A percentile compares a stretch with the other conserved stretches of the same genome.
These are phyloP conservation scores for Trileptium ribeirensis DNA, from an alignment of 2,888 invertebrate genomes.

Conservation along the genomic window DNA sequence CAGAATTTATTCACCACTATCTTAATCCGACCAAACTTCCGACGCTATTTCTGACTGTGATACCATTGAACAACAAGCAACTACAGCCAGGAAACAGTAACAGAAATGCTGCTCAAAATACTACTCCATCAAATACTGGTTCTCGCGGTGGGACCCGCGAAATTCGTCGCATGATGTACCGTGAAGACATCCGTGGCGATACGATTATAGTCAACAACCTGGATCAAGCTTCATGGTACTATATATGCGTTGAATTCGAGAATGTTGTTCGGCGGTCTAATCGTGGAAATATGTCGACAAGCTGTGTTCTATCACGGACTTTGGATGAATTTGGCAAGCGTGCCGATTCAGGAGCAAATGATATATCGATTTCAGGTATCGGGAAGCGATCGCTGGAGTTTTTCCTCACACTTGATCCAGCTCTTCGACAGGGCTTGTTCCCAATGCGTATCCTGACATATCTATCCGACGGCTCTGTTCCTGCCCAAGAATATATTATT, in stretches of 20 bases:
- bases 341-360: not conserved
- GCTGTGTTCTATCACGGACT: not conserved
- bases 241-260: constrained; percentile 17
- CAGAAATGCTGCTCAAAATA: not conserved
- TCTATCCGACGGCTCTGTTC: not conserved
- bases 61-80: not conserved
- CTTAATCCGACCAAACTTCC: not conserved
- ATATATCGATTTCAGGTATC: not conserved
- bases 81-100: not conserved
- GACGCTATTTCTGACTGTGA: not conserved
- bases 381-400: not conserved
- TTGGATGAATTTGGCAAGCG: constrained; percentile 15
- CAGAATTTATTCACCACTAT: not conserved
- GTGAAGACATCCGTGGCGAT: not conserved
- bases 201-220: not conserved
- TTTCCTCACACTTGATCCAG: not conserved
- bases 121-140: too few relatives aligned
- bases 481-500: not conserved
- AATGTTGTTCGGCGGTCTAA: not conserved
- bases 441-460: not conserved
- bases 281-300: not conserved
- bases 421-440: too few relatives aligned
- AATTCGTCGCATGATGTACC: not conserved
- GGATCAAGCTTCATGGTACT: not conserved
- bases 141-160: not conserved